Base-by-base conservation (phyloP, 2,888 invertebrate genomes). In the Andrena hattorfiana region DNA sequence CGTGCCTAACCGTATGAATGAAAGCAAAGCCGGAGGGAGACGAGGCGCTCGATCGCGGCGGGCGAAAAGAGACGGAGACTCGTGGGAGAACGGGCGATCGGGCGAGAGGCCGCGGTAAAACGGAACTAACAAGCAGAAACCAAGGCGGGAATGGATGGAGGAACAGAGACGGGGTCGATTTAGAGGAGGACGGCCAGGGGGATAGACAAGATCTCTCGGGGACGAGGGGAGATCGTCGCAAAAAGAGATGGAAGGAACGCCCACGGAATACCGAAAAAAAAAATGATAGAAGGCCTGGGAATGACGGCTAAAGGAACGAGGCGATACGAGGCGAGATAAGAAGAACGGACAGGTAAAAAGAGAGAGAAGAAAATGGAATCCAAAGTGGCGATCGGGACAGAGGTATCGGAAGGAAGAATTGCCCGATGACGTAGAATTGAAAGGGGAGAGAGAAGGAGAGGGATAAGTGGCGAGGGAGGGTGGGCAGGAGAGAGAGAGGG, bases 1-100 rank as follows among this genome's bases (percentile, higher is more conserved):
- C 35, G 48, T 63, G 63, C 68, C 68, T 69, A 73, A 69, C 63
- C 48, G 56, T 72, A 81, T 83, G 82, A 83, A 83, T 76, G 83
- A 70, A 83, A 76, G 62, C 32, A 2, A 71, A 62, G 54, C 10
- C 16, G 6, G 30, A 70, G 30, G 10, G 59, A 42, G 64, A 64
- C 26, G n/a, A 51, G 51, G 62, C 48, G 20, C 20, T 35, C 5
- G 8, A 32, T 0, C 0, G n/a, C 0, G 16, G n/a, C 5, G 6
- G 23, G 3, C 5, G 13, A 0, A 7, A 7, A 8, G 10, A 64
- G 64, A 64, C 16, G 7, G 23, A 8, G 32, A 16, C n/a, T 23
- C 42, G 20, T 2, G 13, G 30, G 26, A 20, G 26, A 49, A 48
- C 8, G 8, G 3, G 20, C 23, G 54, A 5, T 10, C 35, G 28